Base-by-base conservation (phyloP, 2,888 invertebrate species). In the Nomada lathburiana region DNA sequence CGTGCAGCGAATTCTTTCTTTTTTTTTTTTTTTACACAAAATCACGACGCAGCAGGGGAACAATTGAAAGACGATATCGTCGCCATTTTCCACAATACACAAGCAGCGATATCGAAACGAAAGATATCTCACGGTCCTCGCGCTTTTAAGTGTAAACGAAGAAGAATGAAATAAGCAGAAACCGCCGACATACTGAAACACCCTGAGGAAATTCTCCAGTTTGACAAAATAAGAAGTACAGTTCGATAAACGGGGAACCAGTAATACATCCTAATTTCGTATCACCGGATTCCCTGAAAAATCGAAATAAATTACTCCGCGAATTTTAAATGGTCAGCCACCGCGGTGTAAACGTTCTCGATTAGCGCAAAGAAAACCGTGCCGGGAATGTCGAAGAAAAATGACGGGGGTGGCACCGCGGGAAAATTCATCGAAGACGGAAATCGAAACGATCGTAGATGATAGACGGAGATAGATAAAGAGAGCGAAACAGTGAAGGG, bases 401-500 rank as follows among this genome's bases (percentile, higher is more conserved):
- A 50, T 9, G 11, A 20, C n/a, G 29, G 47, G 36, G n/a, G 36
- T 36, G 63, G 53, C 26, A 44, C 44, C 53, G 47, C 55, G 73
- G 57, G 73, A 62, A 60, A 71, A 71, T 62, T 71, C 50, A 62
- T 60, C 18, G 50, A 36, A 50, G 50, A 70, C 26, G 69, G 36
- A 73, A 73, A 71, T 44, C 60, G 50, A 64, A 73, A 52, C 42
- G 50, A 57, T 77, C 47, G 62, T 23, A 26, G 69, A 57, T 42
- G 79, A 47, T 47, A 20, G 53, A 71, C 71, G 64, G 64, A 69
- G 20, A 62, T 82, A 64, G 68, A 78, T 53, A 71, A 62, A 60
- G 78, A 59, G n/a, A 60, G 67, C 23, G 68, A 47, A 59, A 26
- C 57, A 76, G 57, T 26, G 53, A 23, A 26, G 57, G 23, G 53